Conservation (phyloP, 2,888 invertebrate genomes). For the Agrochola lota region DNA sequence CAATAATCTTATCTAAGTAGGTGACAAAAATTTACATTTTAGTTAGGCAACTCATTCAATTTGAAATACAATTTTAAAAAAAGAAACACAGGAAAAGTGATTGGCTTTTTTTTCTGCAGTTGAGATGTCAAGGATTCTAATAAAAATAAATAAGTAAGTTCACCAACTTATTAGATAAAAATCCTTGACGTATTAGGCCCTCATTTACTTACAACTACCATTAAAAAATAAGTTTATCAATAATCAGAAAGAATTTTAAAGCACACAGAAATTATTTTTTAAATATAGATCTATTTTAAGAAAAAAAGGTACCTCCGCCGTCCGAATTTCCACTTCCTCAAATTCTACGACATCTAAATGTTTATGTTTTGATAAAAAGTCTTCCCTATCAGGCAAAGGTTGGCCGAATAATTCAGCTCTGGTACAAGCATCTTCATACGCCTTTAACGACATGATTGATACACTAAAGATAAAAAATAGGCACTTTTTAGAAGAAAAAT, state of each 20-base stretch:
- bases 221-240: neutral
- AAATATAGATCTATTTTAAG: neutral
- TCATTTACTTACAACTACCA: neutral
- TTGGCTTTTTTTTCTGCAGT: neutral
- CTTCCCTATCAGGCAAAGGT: conserved; percentile 92
- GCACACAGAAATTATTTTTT: neutral
- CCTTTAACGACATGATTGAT: conserved; percentile 90
- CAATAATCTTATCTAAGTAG: no score
- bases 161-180: neutral
- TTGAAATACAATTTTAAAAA: neutral
- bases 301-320: conserved; percentile 78
- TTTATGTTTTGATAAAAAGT: conserved; percentile 91
- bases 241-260: neutral
- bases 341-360: conserved; percentile 89
- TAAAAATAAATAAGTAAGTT: neutral
- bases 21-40: neutral
- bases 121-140: neutral
- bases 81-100: neutral
- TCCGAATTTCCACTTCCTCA: conserved; percentile 88
- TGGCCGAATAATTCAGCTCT: conserved; percentile 94
- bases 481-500: conserved; percentile 30
- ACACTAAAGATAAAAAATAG: conserved; percentile 41
- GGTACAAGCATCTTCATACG: conserved; percentile 94
- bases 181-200: conserved; percentile 22
- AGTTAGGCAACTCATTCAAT: neutral